phyloP scores from a whole-genome alignment of 1,140 invertebrate genomes.

The Drosophila baimaii region DNA sequence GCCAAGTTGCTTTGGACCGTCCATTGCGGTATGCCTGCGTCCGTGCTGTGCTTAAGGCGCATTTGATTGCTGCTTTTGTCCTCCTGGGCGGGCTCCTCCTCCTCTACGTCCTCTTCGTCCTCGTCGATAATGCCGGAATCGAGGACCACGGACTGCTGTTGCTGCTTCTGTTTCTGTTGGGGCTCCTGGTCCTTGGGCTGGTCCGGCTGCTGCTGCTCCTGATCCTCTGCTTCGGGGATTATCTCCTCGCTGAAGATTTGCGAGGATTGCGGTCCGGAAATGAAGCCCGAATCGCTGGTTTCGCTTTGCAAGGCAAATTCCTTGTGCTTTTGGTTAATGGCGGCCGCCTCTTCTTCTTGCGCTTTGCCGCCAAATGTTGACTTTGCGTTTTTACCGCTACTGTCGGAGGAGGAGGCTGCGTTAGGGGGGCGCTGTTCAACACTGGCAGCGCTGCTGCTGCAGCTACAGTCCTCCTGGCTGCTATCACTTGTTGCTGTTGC shows the following conservation, averaged over 20 bases:
- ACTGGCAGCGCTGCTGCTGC: constrained; percentile 54
- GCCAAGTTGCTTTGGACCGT: constrained; percentile 60
- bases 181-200: constrained; percentile 15
- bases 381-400: constrained; percentile 69
- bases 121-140: constrained; percentile 79
- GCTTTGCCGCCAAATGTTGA: constrained; percentile 74
- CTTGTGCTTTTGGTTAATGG: constrained; percentile 66
- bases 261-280: constrained; percentile 78
- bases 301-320: constrained; percentile 81
- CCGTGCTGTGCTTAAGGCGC: constrained; percentile 63
- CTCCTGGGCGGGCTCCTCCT: constrained; percentile 33
- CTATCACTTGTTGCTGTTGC: constrained; percentile 76
- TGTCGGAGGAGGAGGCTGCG: constrained; percentile 29
- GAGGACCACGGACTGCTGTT: constrained; percentile 36
- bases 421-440: constrained; percentile 63
- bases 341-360: constrained; percentile 45
- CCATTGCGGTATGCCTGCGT: constrained; percentile 68
- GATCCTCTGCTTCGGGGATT: constrained; percentile 25
- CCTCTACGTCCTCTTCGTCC: constrained; percentile 57
- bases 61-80: constrained; percentile 51
- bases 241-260: constrained; percentile 72
- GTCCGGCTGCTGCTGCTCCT: constrained; percentile 19
- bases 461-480: constrained; percentile 65
- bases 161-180: constrained; percentile 18
- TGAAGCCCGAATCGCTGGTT: constrained; percentile 84